These are phyloP conservation scores for Nematostella vectensis DNA, from an alignment of 92 coral and sea anemone genomes.

Conservation along the genomic window DNA sequence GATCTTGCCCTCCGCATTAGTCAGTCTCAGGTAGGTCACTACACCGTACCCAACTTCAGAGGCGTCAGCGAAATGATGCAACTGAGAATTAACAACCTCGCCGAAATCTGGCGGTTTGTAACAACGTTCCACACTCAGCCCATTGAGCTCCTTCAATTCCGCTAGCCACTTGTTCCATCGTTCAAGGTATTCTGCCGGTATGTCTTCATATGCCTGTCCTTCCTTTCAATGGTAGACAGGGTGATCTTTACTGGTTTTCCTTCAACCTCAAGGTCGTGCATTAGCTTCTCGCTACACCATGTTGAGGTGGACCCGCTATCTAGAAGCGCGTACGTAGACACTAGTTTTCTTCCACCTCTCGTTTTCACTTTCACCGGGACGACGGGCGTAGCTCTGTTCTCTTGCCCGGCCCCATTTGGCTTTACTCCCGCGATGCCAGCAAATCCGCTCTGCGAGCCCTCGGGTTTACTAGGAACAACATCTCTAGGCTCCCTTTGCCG, in stretches of 20 bases:
- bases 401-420: constrained; percentile 11
- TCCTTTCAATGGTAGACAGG: constrained; percentile 30
- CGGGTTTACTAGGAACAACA: no score
- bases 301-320: constrained; percentile 40
- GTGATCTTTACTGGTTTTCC: constrained; percentile 25
- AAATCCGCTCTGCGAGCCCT: no score
- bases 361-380: constrained; percentile 41
- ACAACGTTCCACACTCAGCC: no score
- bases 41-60: constrained; percentile 24
- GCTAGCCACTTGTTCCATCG: no score
- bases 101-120: no score
- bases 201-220: no score
- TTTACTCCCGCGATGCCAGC: no score
- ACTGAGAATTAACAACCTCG: no score
- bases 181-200: constrained; percentile 9
- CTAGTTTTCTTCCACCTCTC: constrained; percentile 15
- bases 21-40: constrained; percentile 18
- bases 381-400: constrained; percentile 31
- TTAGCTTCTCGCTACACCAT: constrained; percentile 30
- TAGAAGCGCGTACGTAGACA: constrained; percentile 24
- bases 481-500: constrained; percentile 4
- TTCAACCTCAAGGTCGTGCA: constrained; percentile 16
- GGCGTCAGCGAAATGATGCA: constrained; percentile 19
- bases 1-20: constrained; percentile 4
- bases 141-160: no score